A percentile compares a stretch with the other conserved stretches of the same genome.
Conservation (phyloP, 1,140 invertebrate species). For the Drosophila guanche region DNA sequence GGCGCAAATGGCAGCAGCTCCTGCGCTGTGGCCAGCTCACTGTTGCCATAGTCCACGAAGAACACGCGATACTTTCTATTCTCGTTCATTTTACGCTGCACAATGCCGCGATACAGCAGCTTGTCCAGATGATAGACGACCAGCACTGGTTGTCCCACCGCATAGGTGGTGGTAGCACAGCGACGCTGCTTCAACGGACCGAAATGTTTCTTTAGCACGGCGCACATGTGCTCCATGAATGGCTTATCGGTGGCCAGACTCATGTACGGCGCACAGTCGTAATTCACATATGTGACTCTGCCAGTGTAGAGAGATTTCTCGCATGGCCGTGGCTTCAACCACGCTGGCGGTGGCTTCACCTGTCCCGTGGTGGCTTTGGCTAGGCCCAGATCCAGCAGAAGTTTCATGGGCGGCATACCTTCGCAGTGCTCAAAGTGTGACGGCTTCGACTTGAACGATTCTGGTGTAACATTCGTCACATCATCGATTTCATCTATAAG, state of each 20-base stretch:
- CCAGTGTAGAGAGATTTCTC: conserved; percentile 84
- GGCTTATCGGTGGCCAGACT: conserved; percentile 84
- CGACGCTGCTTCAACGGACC: conserved; percentile 26
- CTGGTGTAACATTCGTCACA: background rate
- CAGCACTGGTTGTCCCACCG: conserved; percentile 85
- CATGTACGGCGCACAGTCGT: conserved; percentile 85
- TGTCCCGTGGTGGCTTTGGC: conserved; percentile 26
- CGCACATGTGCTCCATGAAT: conserved; percentile 84
- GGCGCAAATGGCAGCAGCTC: conserved; percentile 86
- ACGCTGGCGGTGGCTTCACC: conserved; percentile 31
- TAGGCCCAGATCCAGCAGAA: conserved; percentile 40
- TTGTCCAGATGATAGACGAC: conserved; percentile 86
- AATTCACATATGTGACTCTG: conserved; percentile 85
- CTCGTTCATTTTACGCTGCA: conserved; percentile 70
- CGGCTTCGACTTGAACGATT: background rate
- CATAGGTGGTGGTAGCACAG: conserved; percentile 82
- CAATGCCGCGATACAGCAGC: conserved; percentile 86
- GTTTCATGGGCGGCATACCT: conserved; percentile 50
- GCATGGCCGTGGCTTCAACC: conserved; percentile 58
- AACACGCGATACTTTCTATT: conserved; percentile 84
- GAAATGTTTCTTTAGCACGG: conserved; percentile 17
- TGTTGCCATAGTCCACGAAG: conserved; percentile 88
- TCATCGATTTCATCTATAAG: conserved; percentile 10
- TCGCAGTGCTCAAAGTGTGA: conserved; percentile 27
- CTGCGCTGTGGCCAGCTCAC: conserved; percentile 84